A percentile compares a stretch with the other conserved stretches of the same genome.
Conservation (phyloP, 2,113 vertebrate species). For the Macaca fascicularis region DNA sequence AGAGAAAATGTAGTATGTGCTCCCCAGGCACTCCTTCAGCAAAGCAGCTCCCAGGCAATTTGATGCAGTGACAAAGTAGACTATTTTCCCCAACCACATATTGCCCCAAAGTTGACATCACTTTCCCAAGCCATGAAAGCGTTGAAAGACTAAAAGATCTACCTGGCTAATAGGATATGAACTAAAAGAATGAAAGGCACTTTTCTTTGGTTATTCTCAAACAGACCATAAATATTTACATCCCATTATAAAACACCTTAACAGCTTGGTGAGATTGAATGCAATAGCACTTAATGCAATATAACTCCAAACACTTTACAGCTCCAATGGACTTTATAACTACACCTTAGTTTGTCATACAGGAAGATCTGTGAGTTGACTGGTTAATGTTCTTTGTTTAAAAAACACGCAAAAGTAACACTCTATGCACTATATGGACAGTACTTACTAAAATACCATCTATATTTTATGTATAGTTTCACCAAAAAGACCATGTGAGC, state of each 20-base stretch:
- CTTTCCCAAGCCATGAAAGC: slow-evolving; percentile 43
- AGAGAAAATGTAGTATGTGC: background rate
- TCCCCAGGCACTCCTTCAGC: background rate
- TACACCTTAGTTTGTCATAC: slow-evolving; percentile 29
- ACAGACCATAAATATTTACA: slow-evolving; percentile 77
- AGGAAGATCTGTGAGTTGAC: slow-evolving; percentile 22
- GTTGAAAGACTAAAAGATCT: slow-evolving; percentile 76
- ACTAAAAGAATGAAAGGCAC: slow-evolving; percentile 78
- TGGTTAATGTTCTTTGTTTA: slow-evolving; percentile 49
- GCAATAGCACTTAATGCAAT: slow-evolving; percentile 67
- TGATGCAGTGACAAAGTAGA: slow-evolving; percentile 34
- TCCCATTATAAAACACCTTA: slow-evolving; percentile 74
- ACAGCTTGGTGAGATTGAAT: slow-evolving; percentile 60
- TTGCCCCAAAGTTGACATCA: slow-evolving; percentile 18
- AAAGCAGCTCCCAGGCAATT: background rate
- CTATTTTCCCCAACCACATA: background rate
- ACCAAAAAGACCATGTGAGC: slow-evolving; percentile 2
- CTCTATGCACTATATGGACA: background rate
- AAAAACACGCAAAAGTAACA: slow-evolving; percentile 53
- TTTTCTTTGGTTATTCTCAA: slow-evolving; percentile 80
- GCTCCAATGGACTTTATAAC: slow-evolving; percentile 54
- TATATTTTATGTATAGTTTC: slow-evolving; percentile 17
- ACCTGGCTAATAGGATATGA: slow-evolving; percentile 73
- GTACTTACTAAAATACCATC: slow-evolving; percentile 36
- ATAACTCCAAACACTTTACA: slow-evolving; percentile 50